A percentile compares a stretch with the other conserved stretches of the same genome.
Evolutionary conservation across 1,140 invertebrate species (phyloP).

Genomic region (Elysia chlorotica): DNA sequence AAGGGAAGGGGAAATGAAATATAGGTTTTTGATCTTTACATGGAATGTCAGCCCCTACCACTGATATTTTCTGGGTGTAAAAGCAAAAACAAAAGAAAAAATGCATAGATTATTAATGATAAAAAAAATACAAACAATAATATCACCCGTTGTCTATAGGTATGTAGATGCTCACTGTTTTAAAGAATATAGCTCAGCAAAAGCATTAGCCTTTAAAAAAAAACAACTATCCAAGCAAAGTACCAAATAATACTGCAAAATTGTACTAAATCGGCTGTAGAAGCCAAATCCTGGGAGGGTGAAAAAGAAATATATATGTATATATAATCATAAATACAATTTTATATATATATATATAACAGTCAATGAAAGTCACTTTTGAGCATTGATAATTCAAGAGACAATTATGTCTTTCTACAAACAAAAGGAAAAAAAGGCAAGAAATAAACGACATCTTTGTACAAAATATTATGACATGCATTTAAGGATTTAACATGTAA

Average conservation of each 20-base stretch:
- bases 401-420: conserved; percentile 1
- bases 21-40: conserved; percentile 13
- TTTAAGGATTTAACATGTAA: background rate
- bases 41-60: conserved; percentile 20
- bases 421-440: background rate
- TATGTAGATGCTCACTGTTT: background rate
- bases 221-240: no score
- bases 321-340: background rate
- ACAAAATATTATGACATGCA: background rate
- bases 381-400: background rate
- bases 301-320: background rate
- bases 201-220: background rate
- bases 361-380: conserved; percentile 11
- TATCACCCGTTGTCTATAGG: conserved; percentile 18
- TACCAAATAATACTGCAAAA: no score
- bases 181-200: conserved; percentile 3
- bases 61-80: background rate
- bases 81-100: no score
- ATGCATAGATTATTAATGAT: conserved; percentile 19
- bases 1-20: background rate
- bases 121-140: conserved; percentile 18
- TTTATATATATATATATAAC: no score
- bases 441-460: background rate
- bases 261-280: conserved; percentile 8
- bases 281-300: background rate